These are phyloP conservation scores for Cantharis rufa DNA, from an alignment of 2,888 invertebrate genomes.

Conservation along the genomic window DNA sequence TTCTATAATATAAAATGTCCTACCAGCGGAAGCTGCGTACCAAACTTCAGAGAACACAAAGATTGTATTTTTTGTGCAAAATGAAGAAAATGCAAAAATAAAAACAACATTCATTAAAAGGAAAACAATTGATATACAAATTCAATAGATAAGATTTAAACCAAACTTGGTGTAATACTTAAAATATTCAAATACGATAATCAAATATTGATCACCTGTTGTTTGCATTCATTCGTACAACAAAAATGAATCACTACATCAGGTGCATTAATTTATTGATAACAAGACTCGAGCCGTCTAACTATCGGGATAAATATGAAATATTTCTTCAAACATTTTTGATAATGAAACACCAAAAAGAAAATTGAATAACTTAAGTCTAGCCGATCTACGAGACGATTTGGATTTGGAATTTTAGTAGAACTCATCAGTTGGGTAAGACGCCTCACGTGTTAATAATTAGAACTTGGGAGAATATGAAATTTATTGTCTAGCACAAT, in stretches of 20 bases:
- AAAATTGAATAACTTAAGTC: not conserved
- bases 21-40: no score
- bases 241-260: not conserved
- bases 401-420: no score
- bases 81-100: not conserved
- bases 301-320: not conserved
- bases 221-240: not conserved
- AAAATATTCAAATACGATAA: not conserved
- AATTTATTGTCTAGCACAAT: not conserved
- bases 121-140: not conserved
- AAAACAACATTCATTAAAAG: not conserved
- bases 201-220: conserved; percentile 7
- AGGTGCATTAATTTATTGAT: not conserved
- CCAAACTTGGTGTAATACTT: not conserved
- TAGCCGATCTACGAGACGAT: not conserved
- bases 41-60: no score
- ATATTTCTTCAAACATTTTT: not conserved
- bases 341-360: not conserved
- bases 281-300: not conserved
- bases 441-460: not conserved
- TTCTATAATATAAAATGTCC: no score
- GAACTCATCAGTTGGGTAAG: no score
- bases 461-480: not conserved
- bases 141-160: not conserved
- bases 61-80: no score